Percentiles rank a stretch among this genome's conserved stretches.
Evolutionary conservation across 2,797 vertebrate genomes (phyloP).

Genomic region (Catostomus latipinnis): DNA sequence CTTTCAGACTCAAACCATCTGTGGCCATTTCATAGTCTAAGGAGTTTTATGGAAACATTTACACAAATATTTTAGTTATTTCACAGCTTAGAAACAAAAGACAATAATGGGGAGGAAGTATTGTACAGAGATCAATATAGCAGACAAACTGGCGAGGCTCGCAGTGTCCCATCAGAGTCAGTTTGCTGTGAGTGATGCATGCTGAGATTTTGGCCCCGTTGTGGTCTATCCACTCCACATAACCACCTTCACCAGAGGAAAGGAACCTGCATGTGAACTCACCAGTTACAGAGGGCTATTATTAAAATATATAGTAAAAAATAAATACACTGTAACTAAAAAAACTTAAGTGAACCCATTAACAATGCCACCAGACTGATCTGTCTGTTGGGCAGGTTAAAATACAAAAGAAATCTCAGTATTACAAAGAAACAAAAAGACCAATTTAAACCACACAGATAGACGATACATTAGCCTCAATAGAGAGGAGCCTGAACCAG

Average conservation of each 20-base stretch:
- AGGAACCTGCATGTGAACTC: conserved; percentile 38
- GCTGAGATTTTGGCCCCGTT: conserved; percentile 40
- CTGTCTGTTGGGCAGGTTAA: conserved; percentile 76
- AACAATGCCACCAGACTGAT: conserved; percentile 73
- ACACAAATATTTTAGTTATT: conserved; percentile 72
- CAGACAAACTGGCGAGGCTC: conserved; percentile 16
- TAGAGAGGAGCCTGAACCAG: conserved; percentile 43
- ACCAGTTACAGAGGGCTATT: conserved; percentile 52
- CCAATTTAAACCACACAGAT: conserved; percentile 43
- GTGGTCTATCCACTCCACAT: too few relatives aligned
- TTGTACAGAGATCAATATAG: conserved; percentile 33
- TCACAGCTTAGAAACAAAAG: conserved; percentile 78
- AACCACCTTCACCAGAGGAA: conserved; percentile 21
- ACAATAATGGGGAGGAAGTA: conserved; percentile 25
- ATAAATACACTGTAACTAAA: conserved; percentile 60
- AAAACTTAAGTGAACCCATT: conserved; percentile 57
- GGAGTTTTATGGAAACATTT: conserved; percentile 66
- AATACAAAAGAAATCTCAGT: conserved; percentile 41
- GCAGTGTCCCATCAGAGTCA: conserved; percentile 4
- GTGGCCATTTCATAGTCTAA: conserved; percentile 35
- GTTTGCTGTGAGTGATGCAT: conserved; percentile 31
- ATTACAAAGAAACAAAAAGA: conserved; percentile 56
- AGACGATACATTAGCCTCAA: conserved; percentile 51
- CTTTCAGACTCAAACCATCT: conserved; percentile 42
- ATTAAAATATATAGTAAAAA: conserved; percentile 61